Evolutionary conservation across 2,797 vertebrate genomes (phyloP).

Genomic region (Notoglanidium macrostoma): DNA sequence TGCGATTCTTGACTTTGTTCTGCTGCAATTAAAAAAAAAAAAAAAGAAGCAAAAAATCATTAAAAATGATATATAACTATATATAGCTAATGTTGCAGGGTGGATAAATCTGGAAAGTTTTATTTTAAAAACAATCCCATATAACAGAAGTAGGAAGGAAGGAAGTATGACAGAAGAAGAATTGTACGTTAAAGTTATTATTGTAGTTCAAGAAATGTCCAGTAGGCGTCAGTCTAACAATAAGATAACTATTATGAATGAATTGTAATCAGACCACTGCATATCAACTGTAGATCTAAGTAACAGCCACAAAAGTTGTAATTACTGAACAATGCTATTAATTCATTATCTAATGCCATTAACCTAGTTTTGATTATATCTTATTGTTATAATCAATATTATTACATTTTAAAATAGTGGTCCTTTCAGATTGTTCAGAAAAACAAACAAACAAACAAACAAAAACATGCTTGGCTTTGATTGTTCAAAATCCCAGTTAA

Average conservation of each 20-base stretch:
- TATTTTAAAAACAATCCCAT: not conserved
- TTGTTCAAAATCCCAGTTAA: constrained; percentile 19
- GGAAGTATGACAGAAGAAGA: not conserved
- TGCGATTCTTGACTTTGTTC: constrained; percentile 85
- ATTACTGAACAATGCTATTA: not conserved
- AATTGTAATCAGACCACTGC: not conserved
- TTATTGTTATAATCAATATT: not conserved
- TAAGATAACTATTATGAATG: constrained; percentile 5
- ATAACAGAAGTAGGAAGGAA: not conserved
- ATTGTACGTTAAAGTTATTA: not conserved
- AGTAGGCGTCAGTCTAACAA: constrained; percentile 68
- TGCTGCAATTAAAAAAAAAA: constrained; percentile 70
- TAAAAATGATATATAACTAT: not conserved
- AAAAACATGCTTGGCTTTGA: not conserved
- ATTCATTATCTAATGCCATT: not conserved
- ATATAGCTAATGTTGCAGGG: too few species aligned
- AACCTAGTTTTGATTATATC: not conserved
- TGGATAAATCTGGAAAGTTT: not conserved
- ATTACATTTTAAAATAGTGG: not conserved
- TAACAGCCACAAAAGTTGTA: constrained; percentile 12
- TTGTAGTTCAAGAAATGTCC: constrained; percentile 56
- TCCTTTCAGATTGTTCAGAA: not conserved
- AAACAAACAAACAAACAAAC: not conserved
- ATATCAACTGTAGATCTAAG: not conserved
- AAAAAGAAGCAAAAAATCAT: not conserved